Percentiles rank a stretch among this genome's conserved stretches.
Evolutionary conservation across 2,113 vertebrate genomes (phyloP).

Genomic region (Charina bottae): DNA sequence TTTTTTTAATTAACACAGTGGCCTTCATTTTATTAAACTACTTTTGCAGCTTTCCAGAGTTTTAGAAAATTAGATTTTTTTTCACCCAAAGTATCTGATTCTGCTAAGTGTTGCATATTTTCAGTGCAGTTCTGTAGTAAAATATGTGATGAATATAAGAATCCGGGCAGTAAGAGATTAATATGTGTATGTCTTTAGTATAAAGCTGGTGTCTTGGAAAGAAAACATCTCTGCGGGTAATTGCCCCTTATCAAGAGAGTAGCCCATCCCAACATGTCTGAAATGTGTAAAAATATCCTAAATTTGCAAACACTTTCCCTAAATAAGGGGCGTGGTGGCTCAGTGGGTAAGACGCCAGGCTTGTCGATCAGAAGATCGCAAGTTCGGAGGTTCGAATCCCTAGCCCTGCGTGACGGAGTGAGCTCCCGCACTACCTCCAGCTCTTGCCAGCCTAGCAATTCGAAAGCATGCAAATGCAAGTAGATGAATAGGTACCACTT

Average conservation of each 20-base stretch:
- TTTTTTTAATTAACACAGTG: slow-evolving; percentile 9
- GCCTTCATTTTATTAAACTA: slow-evolving; percentile 1
- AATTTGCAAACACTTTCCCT: neutral
- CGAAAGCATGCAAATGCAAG: too few relatives aligned
- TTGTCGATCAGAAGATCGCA: too few relatives aligned
- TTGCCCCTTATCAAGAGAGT: neutral
- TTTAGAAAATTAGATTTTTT: neutral
- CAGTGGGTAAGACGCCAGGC: too few relatives aligned
- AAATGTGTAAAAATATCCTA: neutral
- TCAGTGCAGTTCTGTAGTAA: neutral
- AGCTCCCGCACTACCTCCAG: too few relatives aligned
- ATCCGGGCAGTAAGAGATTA: neutral
- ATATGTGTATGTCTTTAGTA: neutral
- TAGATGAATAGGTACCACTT: too few relatives aligned
- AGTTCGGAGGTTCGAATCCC: too few relatives aligned
- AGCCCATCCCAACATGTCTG: neutral
- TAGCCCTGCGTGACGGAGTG: too few relatives aligned
- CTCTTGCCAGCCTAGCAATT: too few relatives aligned
- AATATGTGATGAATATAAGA: neutral
- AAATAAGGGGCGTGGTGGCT: too few relatives aligned
- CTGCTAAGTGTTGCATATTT: neutral
- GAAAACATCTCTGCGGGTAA: neutral
- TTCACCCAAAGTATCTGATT: neutral
- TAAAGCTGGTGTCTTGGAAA: neutral
- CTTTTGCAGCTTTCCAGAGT: neutral